Percentiles rank a stretch among this genome's conserved stretches.
Evolutionary conservation across 2,888 invertebrate genomes (phyloP).

Genomic region (Tenthredo livida): DNA sequence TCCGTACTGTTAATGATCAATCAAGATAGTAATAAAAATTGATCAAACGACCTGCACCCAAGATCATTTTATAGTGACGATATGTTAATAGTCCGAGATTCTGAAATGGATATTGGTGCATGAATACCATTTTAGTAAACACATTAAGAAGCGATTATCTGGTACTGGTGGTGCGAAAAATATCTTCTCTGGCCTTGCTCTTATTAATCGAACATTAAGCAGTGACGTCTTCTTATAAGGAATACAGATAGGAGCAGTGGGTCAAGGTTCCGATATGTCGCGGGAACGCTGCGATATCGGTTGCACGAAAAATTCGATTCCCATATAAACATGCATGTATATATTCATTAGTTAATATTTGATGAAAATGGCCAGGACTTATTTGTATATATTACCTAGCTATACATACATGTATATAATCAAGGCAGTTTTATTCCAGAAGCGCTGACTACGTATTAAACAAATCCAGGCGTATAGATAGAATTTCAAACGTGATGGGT

Average conservation of each 20-base stretch:
- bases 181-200: slow-evolving; percentile 21
- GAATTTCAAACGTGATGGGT: slow-evolving; percentile 14
- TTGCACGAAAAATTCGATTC: background rate
- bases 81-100: background rate
- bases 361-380: background rate
- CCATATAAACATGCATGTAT: too few relatives aligned
- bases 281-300: background rate
- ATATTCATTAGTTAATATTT: background rate
- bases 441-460: background rate
- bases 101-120: background rate
- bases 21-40: background rate
- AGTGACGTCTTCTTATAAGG: slow-evolving; percentile 16
- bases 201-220: slow-evolving; percentile 19
- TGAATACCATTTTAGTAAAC: background rate
- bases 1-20: background rate
- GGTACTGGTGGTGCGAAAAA: background rate
- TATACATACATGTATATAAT: background rate
- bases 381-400: too few relatives aligned
- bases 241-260: slow-evolving; percentile 3
- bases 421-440: background rate
- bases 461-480: background rate
- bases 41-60: background rate
- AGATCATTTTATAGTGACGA: background rate
- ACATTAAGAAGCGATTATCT: background rate
- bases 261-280: slow-evolving; percentile 15